phyloP scores from a whole-genome alignment of 2,113 vertebrate species.

The Lagopus leucura region DNA sequence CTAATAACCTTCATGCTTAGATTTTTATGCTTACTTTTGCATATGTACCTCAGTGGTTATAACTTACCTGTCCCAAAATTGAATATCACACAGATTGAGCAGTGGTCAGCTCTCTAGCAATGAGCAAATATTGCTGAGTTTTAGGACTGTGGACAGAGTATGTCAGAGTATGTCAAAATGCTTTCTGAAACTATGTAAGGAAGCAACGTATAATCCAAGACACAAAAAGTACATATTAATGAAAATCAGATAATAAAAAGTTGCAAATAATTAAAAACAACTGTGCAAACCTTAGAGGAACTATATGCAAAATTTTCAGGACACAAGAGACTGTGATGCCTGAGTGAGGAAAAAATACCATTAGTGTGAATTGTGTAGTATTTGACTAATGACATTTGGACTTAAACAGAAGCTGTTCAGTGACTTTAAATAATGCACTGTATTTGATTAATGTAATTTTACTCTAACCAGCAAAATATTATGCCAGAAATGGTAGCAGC shows the following conservation, averaged over 20 bases:
- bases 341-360: not conserved
- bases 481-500: not conserved
- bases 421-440: constrained; percentile 10
- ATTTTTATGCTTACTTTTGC: not conserved
- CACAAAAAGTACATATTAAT: not conserved
- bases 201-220: not conserved
- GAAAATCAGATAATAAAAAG: not conserved
- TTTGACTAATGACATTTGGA: constrained; percentile 20
- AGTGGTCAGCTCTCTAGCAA: fast-evolving
- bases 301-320: not conserved
- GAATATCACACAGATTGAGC: not conserved
- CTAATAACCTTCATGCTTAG: not conserved
- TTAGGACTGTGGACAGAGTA: not conserved
- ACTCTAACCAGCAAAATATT: not conserved
- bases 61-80: not conserved
- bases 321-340: not conserved
- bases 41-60: not conserved
- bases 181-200: not conserved
- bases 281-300: not conserved
- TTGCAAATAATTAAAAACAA: not conserved
- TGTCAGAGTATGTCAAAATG: not conserved
- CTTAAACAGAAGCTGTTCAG: not conserved
- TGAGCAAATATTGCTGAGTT: not conserved
- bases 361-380: not conserved
- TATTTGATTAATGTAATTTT: constrained; percentile 14